Evolutionary conservation across 2,113 vertebrate genomes (phyloP), one percentile per base, ranked within the genome.

Genomic region (Prochilodus magdalenae): DNA sequence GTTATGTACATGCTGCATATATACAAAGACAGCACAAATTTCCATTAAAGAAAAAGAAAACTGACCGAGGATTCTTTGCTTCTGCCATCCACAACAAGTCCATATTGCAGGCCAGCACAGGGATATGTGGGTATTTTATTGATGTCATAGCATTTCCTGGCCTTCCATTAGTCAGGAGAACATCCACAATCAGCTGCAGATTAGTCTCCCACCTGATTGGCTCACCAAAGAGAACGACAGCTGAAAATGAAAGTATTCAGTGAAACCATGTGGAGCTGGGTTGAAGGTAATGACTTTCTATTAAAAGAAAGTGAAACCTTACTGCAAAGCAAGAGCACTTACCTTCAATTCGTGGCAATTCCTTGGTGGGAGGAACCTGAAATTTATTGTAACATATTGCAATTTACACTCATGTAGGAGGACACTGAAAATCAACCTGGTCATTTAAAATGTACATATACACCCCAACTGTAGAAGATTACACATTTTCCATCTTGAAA

Each of bases 1-100:
- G 65, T 67, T 36, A 67, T 33, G 8, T 22, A 36, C 4, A 65
- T 65, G 29, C 10, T 30, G 13, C 11, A n/a, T n/a, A n/a, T n/a
- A n/a, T n/a, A n/a, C 16, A 30, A 14, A 29, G 15, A 65, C 27
- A 29, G 29, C 13, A 65, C 4, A 14, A 65, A 30, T 65, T 30
- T 18, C 60, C 12, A 29, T 30, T 1, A 44, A 7, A 44, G 11
- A 11, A 29, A 30, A 30, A 29, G 16, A 72, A 33, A 5, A 63
- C 88, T 94, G 71, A 99, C 98, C 98, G 96, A 73, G 98, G 97
- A 92, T 95, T 97, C 90, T 94, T 96, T 18, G 98, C 97, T 91
- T 99, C 98, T 0, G 97, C 97, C 97, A 99, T 98, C 98, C 98
- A 99, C 78, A 98, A 91, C 69, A 99, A 95, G 88, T 99, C 98